Base-by-base conservation (phyloP, 1,140 invertebrate species). In the Euborellia annulipes region DNA sequence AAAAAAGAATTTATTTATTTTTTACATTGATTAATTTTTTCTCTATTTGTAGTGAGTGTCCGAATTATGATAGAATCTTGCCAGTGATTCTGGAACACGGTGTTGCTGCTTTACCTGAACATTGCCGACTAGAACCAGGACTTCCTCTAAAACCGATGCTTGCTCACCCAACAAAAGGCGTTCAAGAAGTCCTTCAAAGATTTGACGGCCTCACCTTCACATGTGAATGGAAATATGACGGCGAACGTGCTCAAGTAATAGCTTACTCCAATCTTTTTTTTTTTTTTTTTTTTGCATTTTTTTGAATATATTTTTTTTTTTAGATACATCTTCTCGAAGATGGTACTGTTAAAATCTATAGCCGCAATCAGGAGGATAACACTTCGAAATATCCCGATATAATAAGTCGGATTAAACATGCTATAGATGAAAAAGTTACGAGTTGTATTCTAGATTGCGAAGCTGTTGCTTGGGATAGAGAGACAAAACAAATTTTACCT, bases 151-250 rank as follows among this genome's bases (percentile, higher is more conserved):
- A 95, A 62, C 96, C 96, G 7, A 99, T 99, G 96, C 72, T 99
- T 51, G 96, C 95, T 2, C 92, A 98, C 65, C 95, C 96, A 11
- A 94, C 94, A 0, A 91, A 89, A 64, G 91, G 91, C 2, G 78
- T 90, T 2, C 70, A 75, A 43, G 93, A 98, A 65, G 86, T 98
- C 13, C 63, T 98, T 3, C 72, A 79, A 41, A 71, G 91, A 45
- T 98, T 99, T 65, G 91, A 95, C 48, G 77, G 81, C 21, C 67
- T 85, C 52, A 80, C 85, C 56, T 98, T 99, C 58, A 97, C 94
- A 2, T 98, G 94, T 62, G 96, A 99, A 70, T 99, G 82, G 76
- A 99, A 99, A 64, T 99, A 99, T 63, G 96, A 99, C 65, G 96
- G 96, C 3, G 96, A 99, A 71, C 68, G 96, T 58, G 95, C 92